phyloP scores from a whole-genome alignment of 2,888 invertebrate species.

The Elysia crispata region DNA sequence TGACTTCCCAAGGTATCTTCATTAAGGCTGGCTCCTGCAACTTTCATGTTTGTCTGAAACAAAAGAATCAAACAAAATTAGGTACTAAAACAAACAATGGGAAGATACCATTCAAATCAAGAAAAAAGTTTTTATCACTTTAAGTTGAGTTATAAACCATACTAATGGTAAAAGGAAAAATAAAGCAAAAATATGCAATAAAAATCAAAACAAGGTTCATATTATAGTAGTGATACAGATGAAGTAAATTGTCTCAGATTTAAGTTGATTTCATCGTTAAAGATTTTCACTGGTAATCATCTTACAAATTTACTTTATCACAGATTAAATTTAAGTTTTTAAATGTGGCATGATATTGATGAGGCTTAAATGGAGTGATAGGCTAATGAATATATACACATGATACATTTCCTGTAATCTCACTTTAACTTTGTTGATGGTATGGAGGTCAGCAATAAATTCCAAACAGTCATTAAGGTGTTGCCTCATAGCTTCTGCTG shows the following conservation, averaged over 20 bases:
- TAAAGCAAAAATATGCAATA: background rate
- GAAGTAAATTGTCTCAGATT: no score
- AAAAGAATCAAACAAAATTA: background rate
- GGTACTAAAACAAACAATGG: no score
- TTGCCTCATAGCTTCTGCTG: slow-evolving; percentile 94
- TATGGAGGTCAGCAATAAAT: slow-evolving; percentile 96
- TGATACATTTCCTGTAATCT: slow-evolving; percentile 19
- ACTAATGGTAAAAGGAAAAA: background rate
- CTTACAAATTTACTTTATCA: no score
- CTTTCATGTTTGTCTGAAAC: slow-evolving; percentile 84
- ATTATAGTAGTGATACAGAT: no score
- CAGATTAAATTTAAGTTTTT: no score
- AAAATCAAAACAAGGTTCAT: no score
- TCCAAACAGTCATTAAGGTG: slow-evolving; percentile 95
- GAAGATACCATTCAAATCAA: no score
- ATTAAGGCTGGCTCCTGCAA: slow-evolving; percentile 80
- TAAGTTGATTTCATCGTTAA: no score
- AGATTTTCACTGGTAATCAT: no score
- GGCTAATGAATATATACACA: background rate
- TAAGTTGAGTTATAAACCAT: background rate
- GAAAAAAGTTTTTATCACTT: no score
- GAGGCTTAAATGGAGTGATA: no score
- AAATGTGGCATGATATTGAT: no score
- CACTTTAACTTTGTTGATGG: slow-evolving; percentile 97
- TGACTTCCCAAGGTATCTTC: slow-evolving; percentile 98